Conservation (phyloP, 2,113 vertebrate genomes). For the Thermophis baileyi region DNA sequence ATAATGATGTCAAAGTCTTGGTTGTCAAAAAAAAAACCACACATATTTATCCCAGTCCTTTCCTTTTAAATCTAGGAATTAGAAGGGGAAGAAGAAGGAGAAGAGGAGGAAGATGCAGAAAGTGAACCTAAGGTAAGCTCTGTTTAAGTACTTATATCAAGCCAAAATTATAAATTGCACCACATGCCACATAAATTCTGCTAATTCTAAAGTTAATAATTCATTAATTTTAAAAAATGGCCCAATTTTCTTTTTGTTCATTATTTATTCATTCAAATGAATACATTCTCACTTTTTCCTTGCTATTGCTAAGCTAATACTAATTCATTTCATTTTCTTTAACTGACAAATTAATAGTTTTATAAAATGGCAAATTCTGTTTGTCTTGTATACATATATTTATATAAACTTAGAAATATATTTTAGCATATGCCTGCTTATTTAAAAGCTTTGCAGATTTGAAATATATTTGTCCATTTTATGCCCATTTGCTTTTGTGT, state of each 20-base stretch:
- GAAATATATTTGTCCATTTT: not conserved
- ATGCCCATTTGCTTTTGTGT: not conserved
- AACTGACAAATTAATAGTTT: not conserved
- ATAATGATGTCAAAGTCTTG: not conserved
- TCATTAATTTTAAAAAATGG: not conserved
- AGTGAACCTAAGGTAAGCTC: conserved; percentile 80
- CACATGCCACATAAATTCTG: not conserved
- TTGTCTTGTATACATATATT: not conserved
- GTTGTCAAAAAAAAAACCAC: conserved; percentile 48
- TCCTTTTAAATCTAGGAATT: conserved; percentile 77
- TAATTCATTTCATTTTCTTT: not conserved
- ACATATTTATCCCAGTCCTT: conserved; percentile 52
- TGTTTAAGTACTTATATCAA: not conserved
- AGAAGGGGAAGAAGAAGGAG: conserved; percentile 89
- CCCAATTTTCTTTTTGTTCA: not conserved
- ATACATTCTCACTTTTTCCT: not conserved
- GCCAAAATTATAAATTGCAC: not conserved
- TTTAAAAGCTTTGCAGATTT: not conserved
- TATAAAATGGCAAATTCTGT: not conserved
- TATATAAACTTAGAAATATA: not conserved
- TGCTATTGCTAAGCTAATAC: not conserved
- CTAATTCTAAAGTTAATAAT: not conserved
- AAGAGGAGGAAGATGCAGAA: conserved; percentile 88
- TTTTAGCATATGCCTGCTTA: not conserved
- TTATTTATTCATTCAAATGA: not conserved